phyloP scores from a whole-genome alignment of 2,797 vertebrate species.

The Miopithecus talapoin region DNA sequence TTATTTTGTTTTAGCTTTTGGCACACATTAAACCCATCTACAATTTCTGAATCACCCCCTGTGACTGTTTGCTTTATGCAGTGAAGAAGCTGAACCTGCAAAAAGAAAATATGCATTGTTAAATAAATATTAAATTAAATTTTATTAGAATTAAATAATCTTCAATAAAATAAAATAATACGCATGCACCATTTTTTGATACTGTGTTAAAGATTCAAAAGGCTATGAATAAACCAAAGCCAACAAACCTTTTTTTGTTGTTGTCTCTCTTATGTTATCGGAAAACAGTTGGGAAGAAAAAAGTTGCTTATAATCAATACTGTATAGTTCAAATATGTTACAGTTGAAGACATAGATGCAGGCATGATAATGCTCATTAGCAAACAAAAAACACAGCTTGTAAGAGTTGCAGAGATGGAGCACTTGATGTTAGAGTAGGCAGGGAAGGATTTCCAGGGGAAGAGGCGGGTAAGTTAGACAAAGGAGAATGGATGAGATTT shows the following conservation, averaged over 20 bases:
- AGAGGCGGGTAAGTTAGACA: background rate
- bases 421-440: background rate
- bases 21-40: conserved; percentile 93
- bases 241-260: background rate
- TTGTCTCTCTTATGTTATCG: background rate
- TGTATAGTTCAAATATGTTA: background rate
- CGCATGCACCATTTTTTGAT: background rate
- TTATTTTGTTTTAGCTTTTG: conserved; percentile 88
- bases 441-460: background rate
- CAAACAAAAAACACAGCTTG: background rate
- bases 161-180: background rate
- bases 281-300: background rate
- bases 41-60: conserved; percentile 93
- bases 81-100: conserved; percentile 95
- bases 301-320: background rate
- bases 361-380: background rate
- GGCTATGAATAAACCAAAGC: background rate
- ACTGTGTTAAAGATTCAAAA: background rate
- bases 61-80: conserved; percentile 91
- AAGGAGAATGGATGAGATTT: background rate
- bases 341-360: background rate
- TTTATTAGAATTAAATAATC: background rate
- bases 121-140: background rate
- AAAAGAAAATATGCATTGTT: background rate
- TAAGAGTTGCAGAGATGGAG: background rate